phyloP scores from a whole-genome alignment of 1,140 invertebrate genomes.

The Drosophila persimilis region DNA sequence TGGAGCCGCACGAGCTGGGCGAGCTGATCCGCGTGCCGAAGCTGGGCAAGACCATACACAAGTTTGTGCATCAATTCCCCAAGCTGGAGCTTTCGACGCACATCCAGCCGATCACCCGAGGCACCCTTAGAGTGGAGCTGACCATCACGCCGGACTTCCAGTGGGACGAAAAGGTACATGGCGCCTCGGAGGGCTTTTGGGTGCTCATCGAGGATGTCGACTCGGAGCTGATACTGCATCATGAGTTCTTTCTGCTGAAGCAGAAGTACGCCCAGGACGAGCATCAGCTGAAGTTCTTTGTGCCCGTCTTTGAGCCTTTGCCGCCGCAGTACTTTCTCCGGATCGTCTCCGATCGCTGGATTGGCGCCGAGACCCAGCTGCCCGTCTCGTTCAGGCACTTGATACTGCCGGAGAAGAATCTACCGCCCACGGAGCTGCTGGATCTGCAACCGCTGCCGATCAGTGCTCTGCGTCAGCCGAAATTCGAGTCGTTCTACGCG shows the following conservation, averaged over 20 bases:
- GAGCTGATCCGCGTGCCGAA: conserved; percentile 98
- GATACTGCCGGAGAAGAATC: conserved; percentile 98
- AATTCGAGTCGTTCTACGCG: conserved; percentile 93
- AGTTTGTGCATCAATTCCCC: conserved; percentile 98
- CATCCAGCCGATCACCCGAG: conserved; percentile 98
- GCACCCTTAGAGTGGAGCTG: conserved; percentile 96
- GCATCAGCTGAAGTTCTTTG: conserved; percentile 98
- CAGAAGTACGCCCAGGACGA: conserved; percentile 97
- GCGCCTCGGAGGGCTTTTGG: conserved; percentile 98
- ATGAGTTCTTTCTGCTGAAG: conserved; percentile 99
- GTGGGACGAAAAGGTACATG: conserved; percentile 99
- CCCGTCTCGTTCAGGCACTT: conserved; percentile 99
- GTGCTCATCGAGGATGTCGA: conserved; percentile 99
- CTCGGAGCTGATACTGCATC: conserved; percentile 97
- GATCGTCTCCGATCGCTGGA: conserved; percentile 91
- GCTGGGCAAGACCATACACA: conserved; percentile 98
- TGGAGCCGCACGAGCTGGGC: conserved; percentile 98
- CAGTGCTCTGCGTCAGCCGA: conserved; percentile 91
- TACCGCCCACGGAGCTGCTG: conserved; percentile 98
- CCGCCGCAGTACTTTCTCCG: conserved; percentile 99
- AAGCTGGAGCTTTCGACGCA: conserved; percentile 97
- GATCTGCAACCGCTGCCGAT: conserved; percentile 98
- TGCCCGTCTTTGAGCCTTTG: conserved; percentile 98
- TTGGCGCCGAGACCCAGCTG: conserved; percentile 96
- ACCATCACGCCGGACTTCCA: conserved; percentile 99